Evolutionary conservation across 2,113 vertebrate genomes (phyloP), one percentile per base, ranked within the genome.

Genomic region (Gymnorhina tibicen): DNA sequence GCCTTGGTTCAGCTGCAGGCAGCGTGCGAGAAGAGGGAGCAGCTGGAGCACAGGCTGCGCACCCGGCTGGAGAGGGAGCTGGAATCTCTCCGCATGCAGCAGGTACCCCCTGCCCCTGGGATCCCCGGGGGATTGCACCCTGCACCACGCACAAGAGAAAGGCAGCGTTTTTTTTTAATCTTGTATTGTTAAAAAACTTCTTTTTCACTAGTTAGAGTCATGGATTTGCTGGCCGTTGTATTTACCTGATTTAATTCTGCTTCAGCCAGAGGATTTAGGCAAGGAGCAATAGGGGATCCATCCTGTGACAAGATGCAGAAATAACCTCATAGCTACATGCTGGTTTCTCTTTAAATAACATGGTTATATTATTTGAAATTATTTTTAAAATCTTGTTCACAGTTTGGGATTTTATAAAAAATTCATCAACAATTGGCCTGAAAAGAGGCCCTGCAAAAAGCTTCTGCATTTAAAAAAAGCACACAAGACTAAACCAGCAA

Each of bases 1-100:
- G 99, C 99, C 8, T 79, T 99, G 89, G 98, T 99, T 12, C 99
- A 99, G 97, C 98, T 99, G 14, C 99, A 99, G 98, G 99, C 99
- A 4, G 99, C 99, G 0, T 99, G 99, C 64, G 99, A 99, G 97
- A 99, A 99, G 94, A 98, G 99, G 62, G 99, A 99, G 53, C 99
- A 99, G 96, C 98, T 99, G 47, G 99, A 99, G 59, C 99, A 99
- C 30, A 95, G 99, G 21, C 98, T 99, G 7, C 98, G 99, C 35
- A 99, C 99, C 0, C 98, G 99, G 49, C 98, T 99, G 94, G 99
- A 99, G 95, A 97, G 99, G 68, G 99, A 99, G 89, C 98, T 99
- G 96, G 99, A 99, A 88, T 98, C 99, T 1, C 98, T 99, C 2
- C 98, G 99, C 62, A 99, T 99, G 98, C 99, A 99, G 93, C 99